Conservation (phyloP, 2,888 invertebrate genomes). For the Oligia latruncula region DNA sequence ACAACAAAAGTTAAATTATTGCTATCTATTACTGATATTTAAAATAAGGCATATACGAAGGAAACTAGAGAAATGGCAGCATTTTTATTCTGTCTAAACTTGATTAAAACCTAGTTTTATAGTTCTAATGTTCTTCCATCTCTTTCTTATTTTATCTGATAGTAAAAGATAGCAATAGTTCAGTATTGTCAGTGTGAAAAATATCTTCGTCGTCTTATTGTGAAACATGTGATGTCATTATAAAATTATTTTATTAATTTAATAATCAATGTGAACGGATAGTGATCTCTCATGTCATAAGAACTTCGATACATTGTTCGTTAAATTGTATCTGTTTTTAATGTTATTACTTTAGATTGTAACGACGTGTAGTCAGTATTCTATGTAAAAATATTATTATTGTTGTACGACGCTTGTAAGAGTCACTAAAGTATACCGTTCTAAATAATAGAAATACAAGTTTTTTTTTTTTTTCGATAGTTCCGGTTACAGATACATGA, state of each 20-base stretch:
- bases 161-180: background rate
- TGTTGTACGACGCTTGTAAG: conserved; percentile 22
- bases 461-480: background rate
- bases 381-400: conserved; percentile 42
- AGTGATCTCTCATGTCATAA: conserved; percentile 74
- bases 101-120: background rate
- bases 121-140: background rate
- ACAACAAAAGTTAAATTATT: background rate
- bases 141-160: background rate
- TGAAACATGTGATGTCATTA: conserved; percentile 25
- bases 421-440: background rate
- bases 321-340: conserved; percentile 73
- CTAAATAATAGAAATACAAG: background rate
- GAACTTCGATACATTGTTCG: conserved; percentile 66
- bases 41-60: background rate
- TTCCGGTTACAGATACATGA: background rate
- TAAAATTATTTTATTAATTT: conserved; percentile 26
- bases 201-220: conserved; percentile 18
- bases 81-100: background rate
- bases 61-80: background rate
- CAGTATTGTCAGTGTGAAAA: background rate
- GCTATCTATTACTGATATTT: background rate
- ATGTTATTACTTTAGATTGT: conserved; percentile 73
- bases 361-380: conserved; percentile 68
- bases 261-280: conserved; percentile 44